These are phyloP conservation scores for Drosophila niveifrons DNA, from an alignment of 2,888 invertebrate genomes.

Conservation along the genomic window DNA sequence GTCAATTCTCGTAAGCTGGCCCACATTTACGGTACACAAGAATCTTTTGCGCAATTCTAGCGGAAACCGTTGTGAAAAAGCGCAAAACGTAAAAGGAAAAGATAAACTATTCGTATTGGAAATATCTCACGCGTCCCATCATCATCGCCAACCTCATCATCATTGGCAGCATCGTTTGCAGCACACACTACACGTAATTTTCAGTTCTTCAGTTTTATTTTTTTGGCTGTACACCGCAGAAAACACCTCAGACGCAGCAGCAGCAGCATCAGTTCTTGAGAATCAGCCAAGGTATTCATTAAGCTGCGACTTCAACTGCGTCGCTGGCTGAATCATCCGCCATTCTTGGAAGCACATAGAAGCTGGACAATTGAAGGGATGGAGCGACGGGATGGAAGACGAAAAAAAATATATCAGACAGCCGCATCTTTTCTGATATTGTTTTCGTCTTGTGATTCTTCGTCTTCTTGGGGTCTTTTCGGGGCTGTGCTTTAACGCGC, in stretches of 20 bases:
- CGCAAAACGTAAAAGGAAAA: constrained; percentile 1
- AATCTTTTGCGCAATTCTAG: constrained; percentile 62
- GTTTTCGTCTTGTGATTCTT: constrained; percentile 23
- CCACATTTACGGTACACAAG: constrained; percentile 71
- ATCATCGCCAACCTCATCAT: constrained; percentile 6
- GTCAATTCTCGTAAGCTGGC: constrained; percentile 52
- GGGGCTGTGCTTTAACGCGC: constrained; percentile 47
- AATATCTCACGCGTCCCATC: constrained; percentile 79
- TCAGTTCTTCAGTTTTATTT: constrained; percentile 21
- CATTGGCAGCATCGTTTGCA: constrained; percentile 30
- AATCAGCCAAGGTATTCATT: constrained; percentile 80
- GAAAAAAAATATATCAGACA: constrained; percentile 73
- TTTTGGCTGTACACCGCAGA: constrained; percentile 38
- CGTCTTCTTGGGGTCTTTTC: constrained; percentile 36
- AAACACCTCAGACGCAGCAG: constrained; percentile 44
- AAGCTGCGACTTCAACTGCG: constrained; percentile 63
- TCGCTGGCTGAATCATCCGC: constrained; percentile 70
- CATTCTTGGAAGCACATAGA: constrained; percentile 63
- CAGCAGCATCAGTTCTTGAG: constrained; percentile 75
- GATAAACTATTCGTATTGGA: constrained; percentile 63
- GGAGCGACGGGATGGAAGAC: background rate
- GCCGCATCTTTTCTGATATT: constrained; percentile 73
- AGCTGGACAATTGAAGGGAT: background rate
- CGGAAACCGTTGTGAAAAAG: constrained; percentile 56
- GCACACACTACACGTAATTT: constrained; percentile 72